phyloP scores from a whole-genome alignment of 2,797 vertebrate genomes.

The Lepus townsendii region DNA sequence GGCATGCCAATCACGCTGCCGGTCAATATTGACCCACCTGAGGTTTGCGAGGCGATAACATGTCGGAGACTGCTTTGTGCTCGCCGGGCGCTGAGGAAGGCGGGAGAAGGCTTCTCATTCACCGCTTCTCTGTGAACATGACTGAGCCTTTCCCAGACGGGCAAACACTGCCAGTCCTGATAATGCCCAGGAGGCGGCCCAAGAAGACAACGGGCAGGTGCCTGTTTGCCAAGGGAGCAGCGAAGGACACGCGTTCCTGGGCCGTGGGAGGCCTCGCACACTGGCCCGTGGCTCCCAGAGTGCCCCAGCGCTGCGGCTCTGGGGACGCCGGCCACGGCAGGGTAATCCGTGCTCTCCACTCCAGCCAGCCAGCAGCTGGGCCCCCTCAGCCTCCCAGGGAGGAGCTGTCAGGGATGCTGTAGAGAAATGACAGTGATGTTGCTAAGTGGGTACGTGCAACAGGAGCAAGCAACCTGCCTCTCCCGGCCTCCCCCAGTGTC shows the following conservation, averaged over 20 bases:
- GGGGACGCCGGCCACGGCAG: not conserved
- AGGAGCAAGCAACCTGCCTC: conserved; percentile 10
- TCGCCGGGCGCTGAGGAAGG: not conserved
- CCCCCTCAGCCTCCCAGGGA: not conserved
- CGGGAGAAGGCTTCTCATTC: not conserved
- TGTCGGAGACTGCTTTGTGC: conserved; percentile 51
- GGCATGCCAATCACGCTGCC: not conserved
- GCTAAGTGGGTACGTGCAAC: conserved; percentile 42
- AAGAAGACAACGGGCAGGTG: not conserved
- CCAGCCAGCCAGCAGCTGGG: not conserved
- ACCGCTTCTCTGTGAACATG: not conserved
- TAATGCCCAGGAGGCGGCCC: conserved; percentile 33
- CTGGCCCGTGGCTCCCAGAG: not conserved
- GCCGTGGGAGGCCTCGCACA: not conserved
- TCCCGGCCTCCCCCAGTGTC: not conserved
- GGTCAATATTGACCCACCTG: conserved; percentile 62
- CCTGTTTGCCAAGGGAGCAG: not conserved
- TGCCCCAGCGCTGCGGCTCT: not conserved
- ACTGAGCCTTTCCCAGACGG: not conserved
- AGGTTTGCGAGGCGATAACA: conserved; percentile 54
- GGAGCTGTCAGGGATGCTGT: conserved; percentile 47
- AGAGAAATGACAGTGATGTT: conserved; percentile 62
- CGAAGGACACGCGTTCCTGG: not conserved
- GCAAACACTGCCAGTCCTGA: conserved; percentile 64
- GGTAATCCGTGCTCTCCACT: conserved; percentile 22